Evolutionary conservation across 2,888 invertebrate genomes (phyloP).

Genomic region (Clitarchus hookeri): DNA sequence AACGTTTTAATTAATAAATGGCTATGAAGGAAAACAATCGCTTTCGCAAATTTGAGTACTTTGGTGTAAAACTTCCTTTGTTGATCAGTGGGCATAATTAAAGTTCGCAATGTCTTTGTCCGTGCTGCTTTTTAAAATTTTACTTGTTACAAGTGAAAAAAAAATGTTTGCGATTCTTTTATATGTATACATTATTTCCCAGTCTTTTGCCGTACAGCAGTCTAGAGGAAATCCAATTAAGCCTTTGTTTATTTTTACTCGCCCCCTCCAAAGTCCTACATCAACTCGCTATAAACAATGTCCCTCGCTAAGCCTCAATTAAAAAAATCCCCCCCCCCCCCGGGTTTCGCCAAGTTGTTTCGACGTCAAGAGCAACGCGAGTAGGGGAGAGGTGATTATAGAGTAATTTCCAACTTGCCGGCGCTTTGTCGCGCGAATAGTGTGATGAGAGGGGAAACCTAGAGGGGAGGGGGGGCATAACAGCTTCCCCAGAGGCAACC

Average conservation of each 20-base stretch:
- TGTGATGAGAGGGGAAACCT: neutral
- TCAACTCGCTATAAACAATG: conserved; percentile 4
- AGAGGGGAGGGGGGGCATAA: neutral
- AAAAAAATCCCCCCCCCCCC: neutral
- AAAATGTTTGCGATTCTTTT: neutral
- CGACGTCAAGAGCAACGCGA: neutral
- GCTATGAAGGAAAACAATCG: neutral
- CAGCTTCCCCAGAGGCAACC: neutral
- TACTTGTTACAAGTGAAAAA: neutral
- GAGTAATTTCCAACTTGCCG: neutral
- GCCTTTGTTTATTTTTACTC: neutral
- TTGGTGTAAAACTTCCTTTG: neutral
- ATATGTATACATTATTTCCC: neutral
- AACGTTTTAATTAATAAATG: neutral
- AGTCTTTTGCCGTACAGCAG: neutral
- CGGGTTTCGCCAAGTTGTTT: neutral
- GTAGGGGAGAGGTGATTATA: neutral
- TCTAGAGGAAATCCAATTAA: neutral
- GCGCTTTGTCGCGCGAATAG: neutral
- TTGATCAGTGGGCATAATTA: neutral
- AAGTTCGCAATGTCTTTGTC: neutral
- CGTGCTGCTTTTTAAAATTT: neutral
- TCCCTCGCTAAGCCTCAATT: neutral
- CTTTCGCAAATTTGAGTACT: neutral
- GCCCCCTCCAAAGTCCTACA: neutral